Evolutionary conservation across 2,113 vertebrate genomes (phyloP).

Genomic region (Gnathonemus longibarbis): DNA sequence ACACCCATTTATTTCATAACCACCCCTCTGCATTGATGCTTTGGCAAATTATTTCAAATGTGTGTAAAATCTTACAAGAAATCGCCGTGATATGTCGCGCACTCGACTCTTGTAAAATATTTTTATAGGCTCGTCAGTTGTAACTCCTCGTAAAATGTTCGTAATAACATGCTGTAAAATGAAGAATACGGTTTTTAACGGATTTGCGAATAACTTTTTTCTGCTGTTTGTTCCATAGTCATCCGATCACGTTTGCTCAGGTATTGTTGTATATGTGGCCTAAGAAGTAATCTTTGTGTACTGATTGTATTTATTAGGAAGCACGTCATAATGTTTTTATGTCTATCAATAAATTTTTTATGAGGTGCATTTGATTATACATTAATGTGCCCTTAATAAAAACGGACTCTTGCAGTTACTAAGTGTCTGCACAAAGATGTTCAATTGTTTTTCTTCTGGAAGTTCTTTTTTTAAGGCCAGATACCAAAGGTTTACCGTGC

Average conservation of each 20-base stretch:
- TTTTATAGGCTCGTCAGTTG: conserved; percentile 61
- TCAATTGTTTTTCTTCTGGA: neutral
- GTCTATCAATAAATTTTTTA: conserved; percentile 98
- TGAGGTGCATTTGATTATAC: conserved; percentile 97
- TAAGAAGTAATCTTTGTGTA: conserved; percentile 48
- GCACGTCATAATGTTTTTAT: conserved; percentile 89
- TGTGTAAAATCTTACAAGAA: conserved; percentile 52
- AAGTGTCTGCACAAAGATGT: conserved; percentile 7
- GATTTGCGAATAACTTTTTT: conserved; percentile 40
- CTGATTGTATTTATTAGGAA: conserved; percentile 61
- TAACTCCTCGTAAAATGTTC: conserved; percentile 68
- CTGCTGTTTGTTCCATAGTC: conserved; percentile 43
- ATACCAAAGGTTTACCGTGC: neutral
- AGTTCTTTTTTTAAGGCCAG: neutral
- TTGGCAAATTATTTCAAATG: conserved; percentile 40
- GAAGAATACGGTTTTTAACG: conserved; percentile 51
- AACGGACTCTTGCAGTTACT: conserved; percentile 57
- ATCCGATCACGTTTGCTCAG: conserved; percentile 40
- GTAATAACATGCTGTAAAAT: conserved; percentile 68
- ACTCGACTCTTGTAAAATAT: conserved; percentile 59
- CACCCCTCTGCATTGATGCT: conserved; percentile 37
- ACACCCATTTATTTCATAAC: conserved; percentile 51
- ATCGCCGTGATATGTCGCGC: conserved; percentile 49
- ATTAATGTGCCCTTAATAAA: conserved; percentile 91
- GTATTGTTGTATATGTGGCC: conserved; percentile 37